Evolutionary conservation across 2,797 vertebrate genomes (phyloP).

Genomic region (Halcyon leucocephala): DNA sequence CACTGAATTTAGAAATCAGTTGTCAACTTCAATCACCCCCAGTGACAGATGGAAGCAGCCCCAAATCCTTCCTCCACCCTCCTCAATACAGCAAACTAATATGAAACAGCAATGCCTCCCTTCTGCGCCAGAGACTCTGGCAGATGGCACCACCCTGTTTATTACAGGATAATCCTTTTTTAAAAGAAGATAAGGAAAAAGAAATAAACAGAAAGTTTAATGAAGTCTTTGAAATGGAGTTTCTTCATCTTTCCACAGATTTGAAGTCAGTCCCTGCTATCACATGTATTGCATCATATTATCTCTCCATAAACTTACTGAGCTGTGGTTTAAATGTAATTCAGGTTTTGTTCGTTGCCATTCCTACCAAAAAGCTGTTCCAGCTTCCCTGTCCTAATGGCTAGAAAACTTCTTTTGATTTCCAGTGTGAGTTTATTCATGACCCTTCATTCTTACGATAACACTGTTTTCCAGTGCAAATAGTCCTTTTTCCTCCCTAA

Average conservation of each 20-base stretch:
- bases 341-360: not conserved
- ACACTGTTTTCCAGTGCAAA: not conserved
- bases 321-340: not conserved
- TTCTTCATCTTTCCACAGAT: not conserved
- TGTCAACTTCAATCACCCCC: conserved; percentile 56
- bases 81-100: conserved; percentile 42
- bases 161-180: conserved; percentile 55
- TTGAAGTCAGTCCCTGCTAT: not conserved
- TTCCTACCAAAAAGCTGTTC: not conserved
- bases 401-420: not conserved
- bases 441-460: not conserved
- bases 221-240: conserved; percentile 5
- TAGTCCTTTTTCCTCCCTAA: not conserved
- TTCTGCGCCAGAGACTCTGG: conserved; percentile 54
- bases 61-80: conserved; percentile 3
- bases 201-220: conserved; percentile 34
- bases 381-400: not conserved
- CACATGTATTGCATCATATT: not conserved
- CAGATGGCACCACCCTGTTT: conserved; percentile 64
- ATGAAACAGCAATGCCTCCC: conserved; percentile 55
- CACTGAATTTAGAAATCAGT: conserved; percentile 38
- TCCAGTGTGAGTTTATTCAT: not conserved
- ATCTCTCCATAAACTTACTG: not conserved
- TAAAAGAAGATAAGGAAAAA: conserved; percentile 31
- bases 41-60: conserved; percentile 56